Percentiles rank a stretch among this genome's conserved stretches.
phyloP scores from a whole-genome alignment of 2,888 invertebrate genomes.

The Anoncus sp. region DNA sequence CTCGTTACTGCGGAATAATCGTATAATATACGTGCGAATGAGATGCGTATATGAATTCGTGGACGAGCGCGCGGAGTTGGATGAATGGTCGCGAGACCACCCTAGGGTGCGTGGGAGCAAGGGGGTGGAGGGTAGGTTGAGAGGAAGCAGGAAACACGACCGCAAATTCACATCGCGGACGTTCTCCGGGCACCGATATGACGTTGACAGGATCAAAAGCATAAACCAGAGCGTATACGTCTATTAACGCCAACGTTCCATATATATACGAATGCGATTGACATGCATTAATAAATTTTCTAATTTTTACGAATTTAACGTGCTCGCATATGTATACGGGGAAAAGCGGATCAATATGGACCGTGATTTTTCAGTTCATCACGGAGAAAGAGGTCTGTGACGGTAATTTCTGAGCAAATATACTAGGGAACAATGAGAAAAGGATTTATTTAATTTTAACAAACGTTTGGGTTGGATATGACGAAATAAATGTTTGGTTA shows the following conservation, averaged over 20 bases:
- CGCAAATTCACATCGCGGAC: slow-evolving; percentile 58
- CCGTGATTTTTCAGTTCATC: too few species aligned
- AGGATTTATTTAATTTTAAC: too few species aligned
- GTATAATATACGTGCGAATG: slow-evolving; percentile 5
- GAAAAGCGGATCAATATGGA: background rate
- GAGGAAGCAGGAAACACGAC: slow-evolving; percentile 52
- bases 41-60: background rate
- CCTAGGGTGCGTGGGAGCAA: background rate
- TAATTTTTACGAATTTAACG: slow-evolving; percentile 14
- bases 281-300: slow-evolving; percentile 32
- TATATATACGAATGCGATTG: slow-evolving; percentile 37
- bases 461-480: too few species aligned
- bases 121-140: background rate
- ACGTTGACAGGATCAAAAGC: slow-evolving; percentile 65
- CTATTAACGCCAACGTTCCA: too few species aligned
- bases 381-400: too few species aligned
- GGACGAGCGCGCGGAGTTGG: background rate
- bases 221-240: slow-evolving; percentile 60
- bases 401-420: too few species aligned
- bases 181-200: slow-evolving; percentile 58
- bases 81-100: slow-evolving; percentile 14
- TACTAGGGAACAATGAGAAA: too few species aligned
- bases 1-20: background rate
- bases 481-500: too few species aligned
- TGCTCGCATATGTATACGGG: background rate